phyloP scores from a whole-genome alignment of 2,113 vertebrate species.

The Hippopotamus amphibius region DNA sequence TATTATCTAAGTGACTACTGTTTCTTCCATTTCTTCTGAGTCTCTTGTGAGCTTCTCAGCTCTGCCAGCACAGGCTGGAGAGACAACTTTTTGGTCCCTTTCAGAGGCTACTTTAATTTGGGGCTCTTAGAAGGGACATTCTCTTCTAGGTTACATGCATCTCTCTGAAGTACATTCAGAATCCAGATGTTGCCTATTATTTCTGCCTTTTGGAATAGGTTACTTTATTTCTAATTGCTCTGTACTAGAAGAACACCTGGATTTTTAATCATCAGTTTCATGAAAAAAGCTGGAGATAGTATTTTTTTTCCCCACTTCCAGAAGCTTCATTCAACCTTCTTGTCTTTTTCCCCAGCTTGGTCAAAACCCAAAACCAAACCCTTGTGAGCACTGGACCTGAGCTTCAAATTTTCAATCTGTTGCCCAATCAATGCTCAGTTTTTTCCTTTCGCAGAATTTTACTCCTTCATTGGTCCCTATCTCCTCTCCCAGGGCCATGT shows the following conservation, averaged over 20 bases:
- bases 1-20: neutral
- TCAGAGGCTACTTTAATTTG: neutral
- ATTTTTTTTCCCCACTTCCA: neutral
- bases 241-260: neutral
- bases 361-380: neutral
- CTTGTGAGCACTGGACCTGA: neutral
- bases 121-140: neutral
- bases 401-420: neutral
- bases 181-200: no score
- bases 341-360: neutral
- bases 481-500: neutral
- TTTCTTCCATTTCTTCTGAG: neutral
- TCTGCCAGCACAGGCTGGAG: neutral
- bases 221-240: neutral
- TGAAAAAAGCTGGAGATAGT: neutral
- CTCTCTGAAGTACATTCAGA: neutral
- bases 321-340: neutral
- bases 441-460: neutral
- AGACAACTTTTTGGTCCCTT: neutral
- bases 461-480: neutral
- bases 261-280: neutral
- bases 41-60: neutral
- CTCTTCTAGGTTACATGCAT: neutral
- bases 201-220: neutral
- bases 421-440: neutral